phyloP scores from a whole-genome alignment of 1,140 invertebrate genomes.

The Adoxophyes honmai region DNA sequence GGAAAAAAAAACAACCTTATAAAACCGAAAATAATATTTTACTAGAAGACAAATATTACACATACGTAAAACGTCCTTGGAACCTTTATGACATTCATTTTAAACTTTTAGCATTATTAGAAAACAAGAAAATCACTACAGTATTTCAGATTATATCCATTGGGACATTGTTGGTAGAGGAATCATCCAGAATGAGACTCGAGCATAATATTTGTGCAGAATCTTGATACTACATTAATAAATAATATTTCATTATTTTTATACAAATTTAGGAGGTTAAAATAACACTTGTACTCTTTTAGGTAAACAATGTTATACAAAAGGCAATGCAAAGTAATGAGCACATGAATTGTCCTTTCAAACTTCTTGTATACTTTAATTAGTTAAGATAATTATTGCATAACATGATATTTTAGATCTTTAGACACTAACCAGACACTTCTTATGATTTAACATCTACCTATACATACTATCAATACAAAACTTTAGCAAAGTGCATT shows the following conservation, averaged over 20 bases:
- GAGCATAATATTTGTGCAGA: conserved; percentile 33
- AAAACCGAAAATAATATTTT: conserved; percentile 72
- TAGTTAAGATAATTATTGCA: conserved; percentile 6
- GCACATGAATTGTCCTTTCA: not conserved
- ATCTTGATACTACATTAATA: not conserved
- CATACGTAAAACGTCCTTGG: conserved; percentile 46
- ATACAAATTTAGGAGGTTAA: not conserved
- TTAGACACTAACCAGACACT: conserved; percentile 10
- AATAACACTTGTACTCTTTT: conserved; percentile 30
- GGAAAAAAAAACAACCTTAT: conserved; percentile 44
- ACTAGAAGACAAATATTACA: conserved; percentile 70
- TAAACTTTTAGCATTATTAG: conserved; percentile 40
- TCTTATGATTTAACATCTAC: conserved; percentile 9
- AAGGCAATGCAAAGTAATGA: not conserved
- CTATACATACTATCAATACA: not conserved
- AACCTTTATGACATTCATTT: conserved; percentile 37
- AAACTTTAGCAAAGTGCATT: conserved; percentile 11
- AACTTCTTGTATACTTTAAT: conserved; percentile 5
- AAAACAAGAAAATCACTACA: conserved; percentile 44
- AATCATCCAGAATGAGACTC: conserved; percentile 10
- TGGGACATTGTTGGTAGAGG: conserved; percentile 28
- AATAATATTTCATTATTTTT: not conserved
- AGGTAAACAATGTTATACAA: conserved; percentile 27
- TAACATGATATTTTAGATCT: not conserved
- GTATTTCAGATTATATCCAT: conserved; percentile 35